phyloP scores from a whole-genome alignment of 2,888 invertebrate genomes.

The Alloplasta piceator region DNA sequence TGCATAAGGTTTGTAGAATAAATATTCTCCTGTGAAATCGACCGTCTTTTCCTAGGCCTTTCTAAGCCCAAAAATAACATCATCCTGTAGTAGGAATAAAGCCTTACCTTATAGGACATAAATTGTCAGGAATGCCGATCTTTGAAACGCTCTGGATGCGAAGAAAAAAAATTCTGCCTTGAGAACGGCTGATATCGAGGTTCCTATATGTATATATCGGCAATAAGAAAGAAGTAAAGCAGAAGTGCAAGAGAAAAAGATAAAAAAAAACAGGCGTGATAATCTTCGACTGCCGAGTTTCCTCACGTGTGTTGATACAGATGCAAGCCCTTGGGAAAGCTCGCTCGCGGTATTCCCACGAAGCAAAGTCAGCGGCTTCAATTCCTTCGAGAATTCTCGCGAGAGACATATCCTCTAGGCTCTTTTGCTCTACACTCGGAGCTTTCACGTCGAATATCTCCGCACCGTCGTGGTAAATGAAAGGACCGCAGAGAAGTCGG shows the following conservation, averaged over 20 bases:
- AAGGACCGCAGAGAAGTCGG: slow-evolving; percentile 23
- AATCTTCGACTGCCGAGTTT: slow-evolving; percentile 43
- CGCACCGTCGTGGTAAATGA: slow-evolving; percentile 51
- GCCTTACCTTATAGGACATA: too few species aligned
- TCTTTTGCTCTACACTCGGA: slow-evolving; percentile 19
- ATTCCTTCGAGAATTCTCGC: slow-evolving; percentile 56
- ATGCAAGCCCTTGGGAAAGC: slow-evolving; percentile 16
- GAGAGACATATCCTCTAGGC: slow-evolving; percentile 22
- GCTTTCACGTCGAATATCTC: slow-evolving; percentile 23
- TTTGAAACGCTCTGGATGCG: too few species aligned
- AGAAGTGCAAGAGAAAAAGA: slow-evolving; percentile 22
- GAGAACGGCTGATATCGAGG: slow-evolving; percentile 18
- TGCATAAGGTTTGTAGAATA: too few species aligned
- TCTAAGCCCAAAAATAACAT: too few species aligned
- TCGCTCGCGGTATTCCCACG: slow-evolving; percentile 41
- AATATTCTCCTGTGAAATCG: too few species aligned
- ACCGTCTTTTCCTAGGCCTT: too few species aligned
- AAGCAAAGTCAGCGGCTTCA: slow-evolving; percentile 61
- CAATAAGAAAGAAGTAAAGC: slow-evolving; percentile 12
- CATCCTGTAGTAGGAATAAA: too few species aligned
- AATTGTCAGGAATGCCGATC: too few species aligned
- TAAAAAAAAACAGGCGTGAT: slow-evolving; percentile 51
- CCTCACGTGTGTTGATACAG: slow-evolving; percentile 7
- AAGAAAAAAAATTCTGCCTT: neutral
- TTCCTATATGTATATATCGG: slow-evolving; percentile 12